Conservation (phyloP, 2,797 vertebrate species). For the Neostethus bicornis region DNA sequence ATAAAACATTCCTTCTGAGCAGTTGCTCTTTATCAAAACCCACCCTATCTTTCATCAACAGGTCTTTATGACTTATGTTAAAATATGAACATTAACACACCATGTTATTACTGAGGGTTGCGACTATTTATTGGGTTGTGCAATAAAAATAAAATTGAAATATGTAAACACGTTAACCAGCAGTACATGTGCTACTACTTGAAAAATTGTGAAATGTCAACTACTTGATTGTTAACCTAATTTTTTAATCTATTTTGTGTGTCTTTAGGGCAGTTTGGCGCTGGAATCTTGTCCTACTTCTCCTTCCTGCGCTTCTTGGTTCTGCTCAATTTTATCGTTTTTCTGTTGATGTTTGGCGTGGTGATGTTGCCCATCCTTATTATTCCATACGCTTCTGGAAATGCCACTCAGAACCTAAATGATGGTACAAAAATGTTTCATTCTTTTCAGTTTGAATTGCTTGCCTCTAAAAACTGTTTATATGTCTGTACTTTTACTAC, state of each 20-base stretch:
- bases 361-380: constrained; percentile 87
- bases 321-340: constrained; percentile 89
- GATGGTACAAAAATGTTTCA: constrained; percentile 53
- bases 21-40: too few species aligned
- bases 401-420: constrained; percentile 72
- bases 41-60: too few species aligned
- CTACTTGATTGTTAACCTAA: background rate
- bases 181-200: too few species aligned
- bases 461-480: background rate
- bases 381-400: constrained; percentile 72
- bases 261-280: constrained; percentile 90
- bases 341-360: constrained; percentile 90
- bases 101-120: too few species aligned
- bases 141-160: too few species aligned
- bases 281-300: constrained; percentile 95
- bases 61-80: too few species aligned
- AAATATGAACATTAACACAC: too few species aligned
- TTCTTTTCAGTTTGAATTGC: background rate
- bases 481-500: constrained; percentile 24
- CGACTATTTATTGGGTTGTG: too few species aligned
- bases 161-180: too few species aligned
- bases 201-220: too few species aligned
- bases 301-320: constrained; percentile 96
- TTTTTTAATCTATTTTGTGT: constrained; percentile 2
- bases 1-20: too few species aligned